phyloP scores from a whole-genome alignment of 2,888 invertebrate species.

The Ormyrus nitidulus region DNA sequence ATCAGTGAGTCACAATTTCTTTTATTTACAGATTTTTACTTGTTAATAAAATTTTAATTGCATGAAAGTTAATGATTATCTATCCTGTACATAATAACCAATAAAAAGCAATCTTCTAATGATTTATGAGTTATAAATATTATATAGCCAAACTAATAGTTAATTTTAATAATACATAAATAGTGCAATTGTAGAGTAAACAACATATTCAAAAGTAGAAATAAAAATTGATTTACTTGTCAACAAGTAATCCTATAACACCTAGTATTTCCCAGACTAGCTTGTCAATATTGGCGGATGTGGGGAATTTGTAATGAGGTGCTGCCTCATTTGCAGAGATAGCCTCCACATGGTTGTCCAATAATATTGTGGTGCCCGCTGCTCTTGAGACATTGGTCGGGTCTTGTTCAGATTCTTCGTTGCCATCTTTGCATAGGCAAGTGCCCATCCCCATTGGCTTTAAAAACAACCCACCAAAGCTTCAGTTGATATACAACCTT shows the following conservation, averaged over 20 bases:
- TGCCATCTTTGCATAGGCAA: slow-evolving; percentile 84
- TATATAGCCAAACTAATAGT: no score
- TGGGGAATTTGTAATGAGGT: slow-evolving; percentile 69
- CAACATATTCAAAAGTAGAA: slow-evolving; percentile 20
- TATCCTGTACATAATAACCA: no score
- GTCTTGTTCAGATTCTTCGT: slow-evolving; percentile 77
- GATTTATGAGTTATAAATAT: no score
- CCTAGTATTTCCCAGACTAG: slow-evolving; percentile 88
- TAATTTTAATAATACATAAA: no score
- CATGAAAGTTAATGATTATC: no score
- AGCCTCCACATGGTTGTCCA: slow-evolving; percentile 68
- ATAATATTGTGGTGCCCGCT: slow-evolving; percentile 66
- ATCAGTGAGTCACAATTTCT: no score
- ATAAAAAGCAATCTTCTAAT: no score
- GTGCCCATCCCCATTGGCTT: slow-evolving; percentile 81
- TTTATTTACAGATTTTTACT: no score
- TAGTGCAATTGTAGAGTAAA: slow-evolving; percentile 2
- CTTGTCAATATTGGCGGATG: slow-evolving; percentile 80
- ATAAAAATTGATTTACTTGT: slow-evolving; percentile 81
- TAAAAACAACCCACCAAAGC: slow-evolving; percentile 38
- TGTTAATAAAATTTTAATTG: no score
- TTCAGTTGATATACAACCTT: slow-evolving; percentile 29
- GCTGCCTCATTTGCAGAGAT: slow-evolving; percentile 63
- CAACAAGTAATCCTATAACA: slow-evolving; percentile 88
- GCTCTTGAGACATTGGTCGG: slow-evolving; percentile 65